Base-by-base conservation (phyloP, 2,888 invertebrate species). In the Amiota communis region DNA sequence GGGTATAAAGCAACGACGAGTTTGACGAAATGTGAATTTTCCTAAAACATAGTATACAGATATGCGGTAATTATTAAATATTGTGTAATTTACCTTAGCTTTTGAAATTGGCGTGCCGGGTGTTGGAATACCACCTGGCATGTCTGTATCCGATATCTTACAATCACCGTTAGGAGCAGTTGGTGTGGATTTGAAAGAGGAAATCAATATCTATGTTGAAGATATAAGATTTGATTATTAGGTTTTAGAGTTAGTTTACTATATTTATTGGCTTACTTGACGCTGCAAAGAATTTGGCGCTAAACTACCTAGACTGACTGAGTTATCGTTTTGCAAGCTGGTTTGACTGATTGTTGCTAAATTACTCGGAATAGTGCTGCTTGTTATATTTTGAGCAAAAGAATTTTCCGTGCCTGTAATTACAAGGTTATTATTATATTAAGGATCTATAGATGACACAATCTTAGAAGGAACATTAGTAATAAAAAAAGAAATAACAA, bases 1-100 rank as follows among this genome's bases (percentile, higher is more conserved):
- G 96, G 95, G 90, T 97, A 97, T 59, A 97, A 91, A 68, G 97
- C 97, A 80, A 97, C 96, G 71, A 97, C 97, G 73, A 95, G 92
- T 91, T 95, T 96, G 77, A 93, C 92, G 90, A 94, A 92, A 75
- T 88, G 89, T 36, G 89, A 89, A 76, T 88, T 95, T 86, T 94
- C 91, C 88, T 88, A 75, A 2, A 80, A 78, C 4, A 59, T 72
- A 61, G 53, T 20, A 51, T 70, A 11, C 23, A 9, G 57, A 67
- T 10, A 46, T 48, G 36, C 48, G 9, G 8, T 47, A 17, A 11
- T 9, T 9, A 9, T 8, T 51, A 20, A 8, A 56, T 36, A 57
- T 36, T 63, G 36, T 13, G 36, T 46, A 63, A 10, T 82, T 83
- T 90, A 94, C 94, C 93, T 95, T 96, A 84, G 93, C 93, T 91